Conservation (phyloP, 2,888 invertebrate genomes). For the Epinotia ramella region DNA sequence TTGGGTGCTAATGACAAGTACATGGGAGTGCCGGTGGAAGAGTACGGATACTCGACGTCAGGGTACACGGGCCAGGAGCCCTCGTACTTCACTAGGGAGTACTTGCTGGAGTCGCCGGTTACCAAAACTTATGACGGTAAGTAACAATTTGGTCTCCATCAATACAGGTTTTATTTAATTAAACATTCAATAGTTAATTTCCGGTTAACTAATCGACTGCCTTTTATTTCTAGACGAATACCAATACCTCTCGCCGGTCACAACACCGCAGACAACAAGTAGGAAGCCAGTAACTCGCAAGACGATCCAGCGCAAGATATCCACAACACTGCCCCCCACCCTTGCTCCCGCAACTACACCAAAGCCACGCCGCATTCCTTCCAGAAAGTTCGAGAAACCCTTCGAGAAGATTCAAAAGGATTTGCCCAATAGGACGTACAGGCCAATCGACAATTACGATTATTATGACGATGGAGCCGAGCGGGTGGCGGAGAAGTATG, state of each 20-base stretch:
- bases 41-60: slow-evolving; percentile 65
- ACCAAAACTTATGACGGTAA: slow-evolving; percentile 79
- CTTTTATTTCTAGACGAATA: slow-evolving; percentile 69
- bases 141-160: slow-evolving; percentile 51
- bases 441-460: slow-evolving; percentile 85
- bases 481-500: slow-evolving; percentile 77
- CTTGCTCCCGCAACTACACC: slow-evolving; percentile 49
- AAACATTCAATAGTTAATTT: neutral
- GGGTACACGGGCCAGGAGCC: slow-evolving; percentile 71
- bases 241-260: slow-evolving; percentile 74
- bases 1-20: slow-evolving; percentile 57
- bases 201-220: neutral
- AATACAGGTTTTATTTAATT: neutral
- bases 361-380: slow-evolving; percentile 45
- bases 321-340: slow-evolving; percentile 68
- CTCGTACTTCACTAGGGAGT: slow-evolving; percentile 77
- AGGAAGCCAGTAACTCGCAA: slow-evolving; percentile 64
- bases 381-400: slow-evolving; percentile 40
- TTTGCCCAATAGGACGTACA: slow-evolving; percentile 61
- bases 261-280: slow-evolving; percentile 65
- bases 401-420: slow-evolving; percentile 54
- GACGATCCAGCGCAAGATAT: slow-evolving; percentile 70
- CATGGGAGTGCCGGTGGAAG: slow-evolving; percentile 64
- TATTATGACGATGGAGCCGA: slow-evolving; percentile 89
- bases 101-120: slow-evolving; percentile 77